These are phyloP conservation scores for Drosophila saltans DNA, from an alignment of 1,140 invertebrate genomes.

Conservation along the genomic window DNA sequence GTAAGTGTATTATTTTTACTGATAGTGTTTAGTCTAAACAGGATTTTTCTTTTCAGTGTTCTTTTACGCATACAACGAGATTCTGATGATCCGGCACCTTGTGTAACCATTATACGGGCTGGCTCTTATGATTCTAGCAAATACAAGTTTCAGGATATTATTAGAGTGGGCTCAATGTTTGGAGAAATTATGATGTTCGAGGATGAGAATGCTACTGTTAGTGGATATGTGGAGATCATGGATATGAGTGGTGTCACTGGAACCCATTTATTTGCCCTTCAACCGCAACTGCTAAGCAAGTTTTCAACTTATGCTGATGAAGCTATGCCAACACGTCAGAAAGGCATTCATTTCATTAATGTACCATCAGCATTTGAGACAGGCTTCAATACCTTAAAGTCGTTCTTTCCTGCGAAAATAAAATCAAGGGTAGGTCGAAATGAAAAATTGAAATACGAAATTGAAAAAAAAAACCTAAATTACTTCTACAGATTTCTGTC, in stretches of 20 bases:
- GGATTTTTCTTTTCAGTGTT: constrained; percentile 37
- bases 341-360: constrained; percentile 84
- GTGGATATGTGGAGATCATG: constrained; percentile 81
- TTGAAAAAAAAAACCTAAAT: too few relatives aligned
- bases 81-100: constrained; percentile 74
- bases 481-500: constrained; percentile 54
- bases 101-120: constrained; percentile 83
- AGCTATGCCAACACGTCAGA: constrained; percentile 85
- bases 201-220: constrained; percentile 80
- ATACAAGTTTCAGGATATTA: constrained; percentile 77
- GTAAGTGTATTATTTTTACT: constrained; percentile 64
- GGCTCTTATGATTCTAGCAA: constrained; percentile 72
- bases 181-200: constrained; percentile 82
- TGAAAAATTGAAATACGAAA: too few relatives aligned
- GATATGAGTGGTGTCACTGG: constrained; percentile 83
- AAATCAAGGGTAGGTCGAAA: constrained; percentile 54
- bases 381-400: constrained; percentile 83
- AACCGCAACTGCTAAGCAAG: constrained; percentile 84
- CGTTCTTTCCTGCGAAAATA: constrained; percentile 80
- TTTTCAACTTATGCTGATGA: constrained; percentile 84
- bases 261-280: constrained; percentile 84
- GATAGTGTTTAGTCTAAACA: too few relatives aligned
- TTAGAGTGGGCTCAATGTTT: constrained; percentile 78
- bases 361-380: constrained; percentile 84
- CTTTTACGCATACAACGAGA: constrained; percentile 65